These are phyloP conservation scores for Rhea americana DNA, from an alignment of 2,113 vertebrate species.

Conservation along the genomic window DNA sequence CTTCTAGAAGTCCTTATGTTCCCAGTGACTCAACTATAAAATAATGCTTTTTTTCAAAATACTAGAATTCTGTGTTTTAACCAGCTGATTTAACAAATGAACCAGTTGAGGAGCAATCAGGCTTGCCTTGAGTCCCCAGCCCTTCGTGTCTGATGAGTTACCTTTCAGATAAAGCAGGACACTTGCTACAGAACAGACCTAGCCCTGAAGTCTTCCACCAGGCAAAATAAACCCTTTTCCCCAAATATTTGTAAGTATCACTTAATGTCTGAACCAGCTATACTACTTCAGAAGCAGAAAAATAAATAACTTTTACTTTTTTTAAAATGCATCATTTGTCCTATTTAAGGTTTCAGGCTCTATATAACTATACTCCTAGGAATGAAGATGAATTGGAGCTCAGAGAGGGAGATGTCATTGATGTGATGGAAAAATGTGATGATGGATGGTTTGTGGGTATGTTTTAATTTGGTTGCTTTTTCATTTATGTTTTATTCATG, in stretches of 20 bases:
- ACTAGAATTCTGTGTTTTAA: background rate
- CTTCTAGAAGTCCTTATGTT: background rate
- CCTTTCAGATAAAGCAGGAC: background rate
- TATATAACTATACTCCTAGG: constrained; percentile 96
- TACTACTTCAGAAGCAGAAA: background rate
- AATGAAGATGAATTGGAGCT: constrained; percentile 98
- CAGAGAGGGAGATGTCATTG: constrained; percentile 92
- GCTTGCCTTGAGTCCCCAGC: background rate
- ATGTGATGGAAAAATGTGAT: constrained; percentile 98
- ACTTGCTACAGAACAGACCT: background rate
- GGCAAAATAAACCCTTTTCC: background rate
- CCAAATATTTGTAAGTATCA: background rate
- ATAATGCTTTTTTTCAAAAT: background rate
- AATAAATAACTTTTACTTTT: constrained; percentile 22
- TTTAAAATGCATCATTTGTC: constrained; percentile 71
- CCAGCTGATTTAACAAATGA: background rate
- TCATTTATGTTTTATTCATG: rapidly evolving
- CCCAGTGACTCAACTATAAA: background rate
- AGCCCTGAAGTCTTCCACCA: background rate
- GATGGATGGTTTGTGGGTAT: constrained; percentile 99
- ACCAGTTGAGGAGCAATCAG: background rate
- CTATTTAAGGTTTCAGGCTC: constrained; percentile 90
- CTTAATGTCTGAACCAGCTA: constrained; percentile 6
- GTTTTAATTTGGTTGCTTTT: constrained; percentile 48
- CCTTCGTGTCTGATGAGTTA: background rate